phyloP scores from a whole-genome alignment of 2,888 invertebrate genomes.

The Drosophila vallismaia region DNA sequence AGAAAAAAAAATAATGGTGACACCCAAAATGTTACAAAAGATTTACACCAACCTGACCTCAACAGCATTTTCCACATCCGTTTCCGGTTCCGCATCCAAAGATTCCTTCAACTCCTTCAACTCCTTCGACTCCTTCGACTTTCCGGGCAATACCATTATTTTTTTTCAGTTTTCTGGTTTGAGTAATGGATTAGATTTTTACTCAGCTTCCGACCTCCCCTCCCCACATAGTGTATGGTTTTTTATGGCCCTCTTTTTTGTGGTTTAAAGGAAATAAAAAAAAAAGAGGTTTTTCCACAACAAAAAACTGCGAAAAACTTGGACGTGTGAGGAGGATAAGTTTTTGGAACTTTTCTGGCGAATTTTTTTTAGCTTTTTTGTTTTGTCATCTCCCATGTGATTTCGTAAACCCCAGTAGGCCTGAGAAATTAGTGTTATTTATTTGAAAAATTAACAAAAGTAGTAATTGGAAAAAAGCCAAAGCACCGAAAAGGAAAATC shows the following conservation, averaged over 20 bases:
- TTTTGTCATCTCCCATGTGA: too few relatives aligned
- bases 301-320: too few relatives aligned
- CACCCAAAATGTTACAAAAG: constrained; percentile 71
- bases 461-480: background rate
- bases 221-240: constrained; percentile 25
- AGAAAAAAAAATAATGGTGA: constrained; percentile 37
- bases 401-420: too few relatives aligned
- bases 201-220: constrained; percentile 48
- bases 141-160: constrained; percentile 56
- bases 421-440: background rate
- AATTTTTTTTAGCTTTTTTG: too few relatives aligned
- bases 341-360: too few relatives aligned
- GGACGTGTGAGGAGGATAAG: too few relatives aligned
- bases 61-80: constrained; percentile 14
- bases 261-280: background rate
- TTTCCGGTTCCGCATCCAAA: background rate
- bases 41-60: constrained; percentile 62
- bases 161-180: constrained; percentile 67
- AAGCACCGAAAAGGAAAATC: background rate
- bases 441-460: background rate
- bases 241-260: constrained; percentile 21
- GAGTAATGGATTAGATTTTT: constrained; percentile 79
- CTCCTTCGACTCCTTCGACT: background rate
- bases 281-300: too few relatives aligned
- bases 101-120: background rate